phyloP scores from a whole-genome alignment of 2,797 vertebrate genomes.

The Pelodytes ibericus region DNA sequence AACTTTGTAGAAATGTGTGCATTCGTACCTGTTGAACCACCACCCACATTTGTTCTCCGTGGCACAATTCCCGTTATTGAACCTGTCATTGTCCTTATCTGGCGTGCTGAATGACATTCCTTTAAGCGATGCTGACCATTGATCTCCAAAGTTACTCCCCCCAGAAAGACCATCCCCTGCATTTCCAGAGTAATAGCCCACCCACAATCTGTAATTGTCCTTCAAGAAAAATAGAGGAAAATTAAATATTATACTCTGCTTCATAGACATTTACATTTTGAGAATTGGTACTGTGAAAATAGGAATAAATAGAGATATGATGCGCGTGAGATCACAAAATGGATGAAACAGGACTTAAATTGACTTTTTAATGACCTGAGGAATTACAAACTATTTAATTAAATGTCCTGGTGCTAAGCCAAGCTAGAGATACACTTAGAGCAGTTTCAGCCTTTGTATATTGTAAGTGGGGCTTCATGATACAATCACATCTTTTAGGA shows the following conservation, averaged over 20 bases:
- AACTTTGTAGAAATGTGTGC: neutral
- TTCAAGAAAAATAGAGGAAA: conserved; percentile 58
- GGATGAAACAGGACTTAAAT: no score
- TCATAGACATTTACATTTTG: no score
- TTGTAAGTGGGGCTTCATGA: no score
- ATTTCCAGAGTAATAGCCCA: conserved; percentile 80
- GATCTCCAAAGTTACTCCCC: conserved; percentile 77
- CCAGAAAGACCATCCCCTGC: conserved; percentile 86
- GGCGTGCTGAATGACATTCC: conserved; percentile 89
- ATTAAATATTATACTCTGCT: neutral
- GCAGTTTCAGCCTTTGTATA: no score
- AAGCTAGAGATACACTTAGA: no score
- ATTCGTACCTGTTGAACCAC: conserved; percentile 90
- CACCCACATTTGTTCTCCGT: conserved; percentile 83
- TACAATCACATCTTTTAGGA: no score
- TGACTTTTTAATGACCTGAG: no score
- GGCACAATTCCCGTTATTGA: conserved; percentile 83
- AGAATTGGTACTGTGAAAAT: no score
- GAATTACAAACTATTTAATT: no score
- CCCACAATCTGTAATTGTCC: conserved; percentile 86
- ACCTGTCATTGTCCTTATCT: conserved; percentile 88
- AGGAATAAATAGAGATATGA: no score
- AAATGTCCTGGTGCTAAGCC: no score
- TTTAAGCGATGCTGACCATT: conserved; percentile 83
- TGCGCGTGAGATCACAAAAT: no score